A percentile compares a stretch with the other conserved stretches of the same genome.
Evolutionary conservation across 2,888 invertebrate genomes (phyloP).

Genomic region (Drosophila maculinotata): DNA sequence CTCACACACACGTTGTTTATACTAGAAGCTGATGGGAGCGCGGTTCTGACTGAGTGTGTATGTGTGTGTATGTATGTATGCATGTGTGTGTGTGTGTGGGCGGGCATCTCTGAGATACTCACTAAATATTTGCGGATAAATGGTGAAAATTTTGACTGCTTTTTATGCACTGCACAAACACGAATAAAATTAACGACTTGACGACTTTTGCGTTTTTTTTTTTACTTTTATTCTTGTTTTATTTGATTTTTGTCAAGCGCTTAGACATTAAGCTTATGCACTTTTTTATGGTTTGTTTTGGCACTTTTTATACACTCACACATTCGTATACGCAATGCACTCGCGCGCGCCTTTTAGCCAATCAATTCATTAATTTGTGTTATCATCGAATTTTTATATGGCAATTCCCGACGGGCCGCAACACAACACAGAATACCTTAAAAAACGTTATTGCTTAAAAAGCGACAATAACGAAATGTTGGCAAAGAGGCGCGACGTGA

Average conservation of each 20-base stretch:
- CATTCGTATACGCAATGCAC: conserved; percentile 2
- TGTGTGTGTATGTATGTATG: conserved; percentile 2
- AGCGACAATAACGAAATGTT: conserved; percentile 26
- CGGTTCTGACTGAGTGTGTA: conserved; percentile 12
- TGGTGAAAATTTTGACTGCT: conserved; percentile 82
- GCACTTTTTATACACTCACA: conserved; percentile 27
- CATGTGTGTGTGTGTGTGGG: conserved; percentile 35
- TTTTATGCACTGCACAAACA: conserved; percentile 62
- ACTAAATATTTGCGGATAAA: conserved; percentile 84
- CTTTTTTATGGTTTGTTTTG: conserved; percentile 64
- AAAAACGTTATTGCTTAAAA: conserved; percentile 30
- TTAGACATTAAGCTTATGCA: conserved; percentile 17
- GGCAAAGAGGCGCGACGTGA: conserved; percentile 10
- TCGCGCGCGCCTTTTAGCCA: conserved; percentile 30
- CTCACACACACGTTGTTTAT: conserved; percentile 65
- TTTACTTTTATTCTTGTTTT: conserved; percentile 30
- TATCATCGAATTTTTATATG: conserved; percentile 52
- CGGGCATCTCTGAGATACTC: conserved; percentile 75
- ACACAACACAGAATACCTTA: conserved; percentile 30
- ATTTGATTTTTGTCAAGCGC: conserved; percentile 9
- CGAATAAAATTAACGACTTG: conserved; percentile 38
- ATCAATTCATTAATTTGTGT: conserved; percentile 55
- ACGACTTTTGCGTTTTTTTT: conserved; percentile 21
- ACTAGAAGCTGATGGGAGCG: conserved; percentile 35
- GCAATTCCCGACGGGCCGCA: conserved; percentile 27